Evolutionary conservation across 2,113 vertebrate species (phyloP), one percentile per base, ranked within the genome.

Genomic region (Coptodon rendalli): DNA sequence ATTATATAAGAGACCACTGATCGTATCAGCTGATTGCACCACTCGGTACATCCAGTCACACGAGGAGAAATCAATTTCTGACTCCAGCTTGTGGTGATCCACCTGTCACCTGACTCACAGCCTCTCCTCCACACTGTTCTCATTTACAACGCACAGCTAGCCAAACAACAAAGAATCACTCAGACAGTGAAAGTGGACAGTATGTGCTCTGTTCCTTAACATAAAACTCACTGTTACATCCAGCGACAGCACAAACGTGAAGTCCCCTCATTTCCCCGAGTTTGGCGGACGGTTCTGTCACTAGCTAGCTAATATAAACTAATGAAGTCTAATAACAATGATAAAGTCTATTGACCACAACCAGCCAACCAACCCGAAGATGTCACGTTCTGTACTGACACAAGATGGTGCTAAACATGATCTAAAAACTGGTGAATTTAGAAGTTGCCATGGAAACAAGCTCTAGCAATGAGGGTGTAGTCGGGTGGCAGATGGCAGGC

Each of bases 381-480:
- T 68, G 34, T 22, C 1, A 68, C 6, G 11, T 22, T 68, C 63
- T 38, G 19, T 13, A 68, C 34, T 38, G 63, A 38, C 34, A 68
- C 63, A 68, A 38, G 34, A 5, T 68, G 63, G 19, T 22, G 63
- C 34, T 68, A 68, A 66, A 66, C 61, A 38, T 38, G 34, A 66
- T 22, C 61, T n/a, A 38, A 38, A 38, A 68, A 2, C 61, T 22
- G 54, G n/a, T 5, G 12, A 53, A 54, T 76, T 88, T 40, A 54
- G 52, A 80, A 3, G 59, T 89, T 24, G 52, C 85, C 82, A 82
- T 89, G 82, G 90, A 63, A 95, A 94, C 91, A 84, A 54, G 78
- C 17, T 56, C 17, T 50, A 16, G 78, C 82, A 45, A 66, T 45
- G 54, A 53, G n/a, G 52, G 76, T 81, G 82, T 17, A 80, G 79